Conservation (phyloP, 2,888 invertebrate genomes). For the Coremacera marginata region DNA sequence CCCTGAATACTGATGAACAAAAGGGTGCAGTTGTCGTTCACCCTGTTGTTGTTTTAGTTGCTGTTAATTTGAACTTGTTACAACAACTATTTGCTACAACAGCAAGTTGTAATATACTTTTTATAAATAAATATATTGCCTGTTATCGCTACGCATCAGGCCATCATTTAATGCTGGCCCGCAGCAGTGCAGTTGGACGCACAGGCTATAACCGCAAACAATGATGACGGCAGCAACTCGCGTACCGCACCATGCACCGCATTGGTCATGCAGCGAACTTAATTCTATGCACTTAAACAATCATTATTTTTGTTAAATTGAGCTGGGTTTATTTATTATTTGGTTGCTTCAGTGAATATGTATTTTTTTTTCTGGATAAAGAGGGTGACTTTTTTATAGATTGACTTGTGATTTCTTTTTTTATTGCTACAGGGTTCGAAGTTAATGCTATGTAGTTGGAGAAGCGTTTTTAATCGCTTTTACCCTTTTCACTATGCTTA, state of each 20-base stretch:
- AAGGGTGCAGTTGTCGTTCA: slow-evolving; percentile 12
- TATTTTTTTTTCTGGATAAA: neutral
- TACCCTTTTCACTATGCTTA: too few relatives aligned
- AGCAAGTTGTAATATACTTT: slow-evolving; percentile 22
- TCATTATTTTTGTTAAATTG: slow-evolving; percentile 25
- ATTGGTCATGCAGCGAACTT: neutral
- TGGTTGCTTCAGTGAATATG: neutral
- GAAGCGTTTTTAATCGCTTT: too few relatives aligned
- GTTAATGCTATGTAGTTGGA: too few relatives aligned
- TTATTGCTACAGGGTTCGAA: neutral
- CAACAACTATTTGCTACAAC: slow-evolving; percentile 20
- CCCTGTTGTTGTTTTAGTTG: slow-evolving; percentile 7
- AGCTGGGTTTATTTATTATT: neutral
- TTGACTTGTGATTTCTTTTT: neutral
- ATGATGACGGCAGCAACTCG: neutral
- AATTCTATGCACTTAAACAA: slow-evolving; percentile 21
- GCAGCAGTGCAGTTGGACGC: slow-evolving; percentile 3
- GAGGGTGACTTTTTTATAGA: neutral
- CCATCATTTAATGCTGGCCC: slow-evolving; percentile 16
- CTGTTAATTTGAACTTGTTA: neutral
- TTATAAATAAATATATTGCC: neutral
- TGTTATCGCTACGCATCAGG: slow-evolving; percentile 37
- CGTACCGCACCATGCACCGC: neutral
- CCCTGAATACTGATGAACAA: slow-evolving; percentile 17
- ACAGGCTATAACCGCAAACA: slow-evolving; percentile 13